These are phyloP conservation scores for Syngnathus scovelli DNA, from an alignment of 2,113 vertebrate genomes.

Conservation along the genomic window DNA sequence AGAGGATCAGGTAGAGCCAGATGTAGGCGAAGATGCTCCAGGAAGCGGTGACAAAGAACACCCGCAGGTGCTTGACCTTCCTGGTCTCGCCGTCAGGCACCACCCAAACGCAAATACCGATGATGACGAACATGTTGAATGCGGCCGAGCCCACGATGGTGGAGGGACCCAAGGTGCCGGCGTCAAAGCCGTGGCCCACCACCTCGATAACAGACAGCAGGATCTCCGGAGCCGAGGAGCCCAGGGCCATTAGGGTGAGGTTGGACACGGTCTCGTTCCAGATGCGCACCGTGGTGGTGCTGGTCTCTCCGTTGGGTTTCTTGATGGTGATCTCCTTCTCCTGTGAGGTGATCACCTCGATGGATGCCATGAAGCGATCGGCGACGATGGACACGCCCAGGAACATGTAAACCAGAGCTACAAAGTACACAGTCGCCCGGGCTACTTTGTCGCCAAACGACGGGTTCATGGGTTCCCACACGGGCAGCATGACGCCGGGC, in stretches of 20 bases:
- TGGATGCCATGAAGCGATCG: constrained; percentile 98
- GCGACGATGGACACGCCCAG: constrained; percentile 96
- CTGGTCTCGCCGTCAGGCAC: constrained; percentile 93
- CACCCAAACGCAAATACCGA: constrained; percentile 90
- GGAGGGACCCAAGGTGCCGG: constrained; percentile 87
- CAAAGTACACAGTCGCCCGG: constrained; percentile 94
- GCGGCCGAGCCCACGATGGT: constrained; percentile 97
- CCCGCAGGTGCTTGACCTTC: constrained; percentile 93
- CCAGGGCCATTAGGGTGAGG: constrained; percentile 94
- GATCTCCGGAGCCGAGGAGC: constrained; percentile 94
- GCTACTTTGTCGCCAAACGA: constrained; percentile 97
- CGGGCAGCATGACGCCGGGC: constrained; percentile 84
- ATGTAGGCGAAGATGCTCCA: constrained; percentile 99
- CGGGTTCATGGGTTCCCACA: constrained; percentile 93
- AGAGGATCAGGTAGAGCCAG: constrained; percentile 97
- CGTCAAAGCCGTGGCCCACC: constrained; percentile 86
- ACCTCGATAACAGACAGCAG: constrained; percentile 92
- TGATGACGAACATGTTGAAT: constrained; percentile 99
- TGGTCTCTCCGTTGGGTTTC: constrained; percentile 94
- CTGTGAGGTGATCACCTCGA: constrained; percentile 97
- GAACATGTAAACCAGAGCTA: constrained; percentile 98
- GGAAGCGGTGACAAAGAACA: constrained; percentile 94
- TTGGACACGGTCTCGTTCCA: constrained; percentile 99
- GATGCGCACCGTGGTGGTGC: constrained; percentile 91
- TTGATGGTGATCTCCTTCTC: constrained; percentile 98